Evolutionary conservation across 2,113 vertebrate species (phyloP).

Genomic region (western clawed frog (Xenopus tropicalis)): DNA sequence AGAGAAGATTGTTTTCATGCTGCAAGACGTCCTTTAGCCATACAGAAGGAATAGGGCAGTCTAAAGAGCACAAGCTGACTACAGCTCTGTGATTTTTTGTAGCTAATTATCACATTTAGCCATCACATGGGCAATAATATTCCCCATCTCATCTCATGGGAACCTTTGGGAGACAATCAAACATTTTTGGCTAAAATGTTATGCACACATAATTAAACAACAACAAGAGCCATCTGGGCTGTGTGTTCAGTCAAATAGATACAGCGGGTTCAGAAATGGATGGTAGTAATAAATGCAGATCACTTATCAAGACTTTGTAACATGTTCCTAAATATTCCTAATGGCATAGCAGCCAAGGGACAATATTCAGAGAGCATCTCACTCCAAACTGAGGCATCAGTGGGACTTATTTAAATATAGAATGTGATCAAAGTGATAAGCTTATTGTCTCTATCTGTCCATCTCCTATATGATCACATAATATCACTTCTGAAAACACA

Average conservation of each 20-base stretch:
- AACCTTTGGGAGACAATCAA: constrained; percentile 46
- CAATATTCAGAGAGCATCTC: too few relatives aligned
- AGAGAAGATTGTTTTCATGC: constrained; percentile 4
- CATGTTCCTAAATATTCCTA: too few relatives aligned
- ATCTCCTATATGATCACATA: too few relatives aligned
- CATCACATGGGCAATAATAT: constrained; percentile 20
- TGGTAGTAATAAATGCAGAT: constrained; percentile 21
- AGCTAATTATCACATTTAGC: constrained; percentile 39
- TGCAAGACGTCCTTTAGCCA: constrained; percentile 18
- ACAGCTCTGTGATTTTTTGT: constrained; percentile 15
- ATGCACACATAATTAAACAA: constrained; percentile 49
- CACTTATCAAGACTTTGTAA: too few relatives aligned
- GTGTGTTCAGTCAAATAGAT: constrained; percentile 34
- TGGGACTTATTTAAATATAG: too few relatives aligned
- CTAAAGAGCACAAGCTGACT: constrained; percentile 29
- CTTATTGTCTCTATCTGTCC: too few relatives aligned
- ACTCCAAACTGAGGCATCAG: too few relatives aligned
- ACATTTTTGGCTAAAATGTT: constrained; percentile 53
- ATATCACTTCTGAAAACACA: too few relatives aligned
- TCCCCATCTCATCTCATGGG: constrained; percentile 41
- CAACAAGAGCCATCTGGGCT: constrained; percentile 58
- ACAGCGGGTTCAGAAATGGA: constrained; percentile 19
- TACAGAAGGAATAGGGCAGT: not conserved
- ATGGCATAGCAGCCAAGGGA: too few relatives aligned
- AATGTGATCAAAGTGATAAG: too few relatives aligned